These are phyloP conservation scores for Melanophora roralis DNA, from an alignment of 2,888 invertebrate species.

Conservation along the genomic window DNA sequence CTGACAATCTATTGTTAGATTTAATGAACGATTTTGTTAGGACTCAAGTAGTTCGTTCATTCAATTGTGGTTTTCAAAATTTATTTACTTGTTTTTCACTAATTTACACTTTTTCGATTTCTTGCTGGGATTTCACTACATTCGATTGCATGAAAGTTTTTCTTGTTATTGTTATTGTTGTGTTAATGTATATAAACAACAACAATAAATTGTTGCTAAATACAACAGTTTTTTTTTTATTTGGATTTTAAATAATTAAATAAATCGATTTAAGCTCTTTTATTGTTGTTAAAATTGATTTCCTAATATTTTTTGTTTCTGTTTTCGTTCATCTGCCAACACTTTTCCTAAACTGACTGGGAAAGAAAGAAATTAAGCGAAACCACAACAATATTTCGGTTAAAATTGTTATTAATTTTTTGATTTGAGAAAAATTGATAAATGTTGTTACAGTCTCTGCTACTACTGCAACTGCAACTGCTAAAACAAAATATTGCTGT, in stretches of 20 bases:
- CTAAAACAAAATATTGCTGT: slow-evolving; percentile 3
- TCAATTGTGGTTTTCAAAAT: neutral
- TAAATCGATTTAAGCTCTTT: slow-evolving; percentile 12
- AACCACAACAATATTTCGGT: slow-evolving; percentile 25
- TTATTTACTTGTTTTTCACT: slow-evolving; percentile 9
- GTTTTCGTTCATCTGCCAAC: neutral
- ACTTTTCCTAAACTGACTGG: neutral
- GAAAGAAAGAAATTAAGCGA: slow-evolving; percentile 16
- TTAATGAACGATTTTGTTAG: neutral
- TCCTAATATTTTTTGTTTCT: slow-evolving; percentile 4
- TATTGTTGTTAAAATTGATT: slow-evolving; percentile 19
- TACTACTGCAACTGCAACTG: no score
- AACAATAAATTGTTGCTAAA: slow-evolving; percentile 28
- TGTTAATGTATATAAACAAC: slow-evolving; percentile 26
- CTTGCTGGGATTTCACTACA: neutral
- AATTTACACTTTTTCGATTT: slow-evolving; percentile 28
- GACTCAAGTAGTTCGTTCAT: neutral
- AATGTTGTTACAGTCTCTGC: neutral
- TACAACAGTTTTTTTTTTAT: slow-evolving; percentile 14
- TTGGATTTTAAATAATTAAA: neutral
- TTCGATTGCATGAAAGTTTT: neutral
- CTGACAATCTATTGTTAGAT: neutral
- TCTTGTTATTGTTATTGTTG: slow-evolving; percentile 7
- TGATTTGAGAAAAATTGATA: slow-evolving; percentile 4
- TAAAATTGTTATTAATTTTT: slow-evolving; percentile 10